These are phyloP conservation scores for Caenorhabditis virilis DNA, from an alignment of 2,888 invertebrate species.

Conservation along the genomic window DNA sequence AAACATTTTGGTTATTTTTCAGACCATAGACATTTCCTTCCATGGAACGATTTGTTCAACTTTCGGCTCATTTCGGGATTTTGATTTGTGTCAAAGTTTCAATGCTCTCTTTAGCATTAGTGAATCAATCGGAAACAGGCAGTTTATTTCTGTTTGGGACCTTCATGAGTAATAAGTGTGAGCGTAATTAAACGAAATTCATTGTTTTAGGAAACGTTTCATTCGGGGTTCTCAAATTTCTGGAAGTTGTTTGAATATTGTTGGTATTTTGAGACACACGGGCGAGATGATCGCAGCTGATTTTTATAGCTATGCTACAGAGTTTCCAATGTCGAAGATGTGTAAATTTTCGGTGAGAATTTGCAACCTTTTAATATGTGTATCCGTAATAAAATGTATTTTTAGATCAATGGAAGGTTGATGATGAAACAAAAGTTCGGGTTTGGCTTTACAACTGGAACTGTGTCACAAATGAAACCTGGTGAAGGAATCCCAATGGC, in stretches of 20 bases:
- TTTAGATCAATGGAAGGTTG: constrained; percentile 21
- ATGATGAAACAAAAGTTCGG: constrained; percentile 4
- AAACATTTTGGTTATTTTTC: background rate
- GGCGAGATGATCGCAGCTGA: constrained; percentile 27
- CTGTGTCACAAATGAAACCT: constrained; percentile 15
- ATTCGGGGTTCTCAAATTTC: background rate
- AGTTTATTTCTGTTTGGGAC: constrained; percentile 26
- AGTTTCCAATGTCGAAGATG: background rate
- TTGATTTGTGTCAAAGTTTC: constrained; percentile 17
- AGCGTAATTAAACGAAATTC: background rate
- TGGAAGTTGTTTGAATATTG: constrained; percentile 7
- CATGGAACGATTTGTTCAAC: constrained; percentile 19
- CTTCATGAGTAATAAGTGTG: constrained; percentile 6
- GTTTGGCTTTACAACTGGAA: constrained; percentile 12
- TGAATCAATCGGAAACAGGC: background rate
- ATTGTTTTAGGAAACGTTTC: constrained; percentile 6
- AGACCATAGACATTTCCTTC: background rate
- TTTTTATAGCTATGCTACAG: no score
- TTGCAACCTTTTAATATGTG: no score
- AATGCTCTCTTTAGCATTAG: constrained; percentile 18
- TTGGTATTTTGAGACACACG: constrained; percentile 18
- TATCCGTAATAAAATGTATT: no score
- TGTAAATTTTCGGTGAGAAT: constrained; percentile 7
- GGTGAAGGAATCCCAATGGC: constrained; percentile 31
- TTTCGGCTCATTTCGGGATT: background rate